A percentile compares a stretch with the other conserved stretches of the same genome.
phyloP scores from a whole-genome alignment of 2,888 invertebrate genomes.

The Machimus rusticus region DNA sequence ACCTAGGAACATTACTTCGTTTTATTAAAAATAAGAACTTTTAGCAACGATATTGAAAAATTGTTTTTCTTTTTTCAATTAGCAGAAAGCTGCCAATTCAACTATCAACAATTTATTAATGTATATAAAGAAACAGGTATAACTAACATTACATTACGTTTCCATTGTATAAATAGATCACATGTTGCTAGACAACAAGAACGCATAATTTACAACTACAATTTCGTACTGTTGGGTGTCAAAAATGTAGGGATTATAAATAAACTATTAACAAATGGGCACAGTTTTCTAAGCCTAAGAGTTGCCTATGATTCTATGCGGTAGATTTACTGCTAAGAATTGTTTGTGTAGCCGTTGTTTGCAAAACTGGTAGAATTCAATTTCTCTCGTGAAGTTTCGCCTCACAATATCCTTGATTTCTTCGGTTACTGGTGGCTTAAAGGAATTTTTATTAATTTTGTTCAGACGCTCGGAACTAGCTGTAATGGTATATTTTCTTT shows the following conservation, averaged over 20 bases:
- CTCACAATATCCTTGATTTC: constrained; percentile 85
- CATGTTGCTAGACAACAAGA: constrained; percentile 21
- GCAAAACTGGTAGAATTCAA: constrained; percentile 91
- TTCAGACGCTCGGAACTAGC: constrained; percentile 79
- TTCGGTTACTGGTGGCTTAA: constrained; percentile 87
- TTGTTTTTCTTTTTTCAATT: not conserved
- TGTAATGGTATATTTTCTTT: constrained; percentile 61
- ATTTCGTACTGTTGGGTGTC: not conserved
- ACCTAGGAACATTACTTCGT: not conserved
- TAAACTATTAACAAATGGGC: constrained; percentile 22
- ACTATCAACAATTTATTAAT: constrained; percentile 25
- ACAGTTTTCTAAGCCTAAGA: constrained; percentile 5
- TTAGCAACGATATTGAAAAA: not conserved
- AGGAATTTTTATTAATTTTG: constrained; percentile 83
- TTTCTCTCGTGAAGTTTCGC: constrained; percentile 86
- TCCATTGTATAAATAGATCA: constrained; percentile 29
- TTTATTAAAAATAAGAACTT: not conserved
- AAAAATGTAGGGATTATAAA: constrained; percentile 2
- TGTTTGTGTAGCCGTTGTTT: constrained; percentile 84
- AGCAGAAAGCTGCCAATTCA: not conserved
- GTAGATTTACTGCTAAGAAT: constrained; percentile 72
- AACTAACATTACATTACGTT: constrained; percentile 6
- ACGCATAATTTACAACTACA: not conserved
- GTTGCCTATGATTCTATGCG: constrained; percentile 10
- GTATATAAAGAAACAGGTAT: constrained; percentile 2